Evolutionary conservation across 2,888 invertebrate genomes (phyloP).

Genomic region (Folsomia manolachei): DNA sequence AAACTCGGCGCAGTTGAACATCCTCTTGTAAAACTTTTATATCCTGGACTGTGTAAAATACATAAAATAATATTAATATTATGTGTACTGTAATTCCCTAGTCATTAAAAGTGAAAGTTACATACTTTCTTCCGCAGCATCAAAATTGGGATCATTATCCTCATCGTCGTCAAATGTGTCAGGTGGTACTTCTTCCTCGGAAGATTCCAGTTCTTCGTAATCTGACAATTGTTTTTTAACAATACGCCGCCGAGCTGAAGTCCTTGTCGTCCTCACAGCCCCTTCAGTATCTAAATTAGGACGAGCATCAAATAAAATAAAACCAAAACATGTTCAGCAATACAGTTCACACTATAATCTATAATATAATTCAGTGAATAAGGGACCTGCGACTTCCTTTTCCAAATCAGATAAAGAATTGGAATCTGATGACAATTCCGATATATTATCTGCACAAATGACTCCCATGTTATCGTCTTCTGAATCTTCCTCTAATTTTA

Average conservation of each 20-base stretch:
- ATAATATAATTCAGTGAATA: not conserved
- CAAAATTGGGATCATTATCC: slow-evolving; percentile 18
- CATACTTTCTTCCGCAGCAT: slow-evolving; percentile 10
- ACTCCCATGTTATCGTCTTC: slow-evolving; percentile 16
- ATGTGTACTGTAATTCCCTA: not conserved
- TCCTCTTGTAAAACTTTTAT: slow-evolving; percentile 7
- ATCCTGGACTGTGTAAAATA: slow-evolving; percentile 7
- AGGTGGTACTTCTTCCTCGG: slow-evolving; percentile 9
- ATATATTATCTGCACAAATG: not conserved
- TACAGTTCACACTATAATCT: too few species aligned
- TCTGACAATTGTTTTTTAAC: slow-evolving; percentile 8
- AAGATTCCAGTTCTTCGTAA: slow-evolving; percentile 14
- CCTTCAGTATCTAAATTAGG: not conserved
- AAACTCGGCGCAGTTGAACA: not conserved
- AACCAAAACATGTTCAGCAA: too few species aligned
- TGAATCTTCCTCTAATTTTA: slow-evolving; percentile 1
- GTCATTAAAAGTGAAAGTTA: not conserved
- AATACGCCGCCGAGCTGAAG: not conserved
- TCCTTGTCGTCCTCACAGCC: not conserved
- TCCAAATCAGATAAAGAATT: slow-evolving; percentile 15
- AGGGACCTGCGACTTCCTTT: not conserved
- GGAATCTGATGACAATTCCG: slow-evolving; percentile 7
- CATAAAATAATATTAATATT: not conserved
- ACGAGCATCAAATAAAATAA: too few species aligned
- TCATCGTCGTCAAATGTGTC: slow-evolving; percentile 11